A percentile compares a stretch with the other conserved stretches of the same genome.
phyloP scores from a whole-genome alignment of 2,888 invertebrate genomes.

The Heteropelma amictum region DNA sequence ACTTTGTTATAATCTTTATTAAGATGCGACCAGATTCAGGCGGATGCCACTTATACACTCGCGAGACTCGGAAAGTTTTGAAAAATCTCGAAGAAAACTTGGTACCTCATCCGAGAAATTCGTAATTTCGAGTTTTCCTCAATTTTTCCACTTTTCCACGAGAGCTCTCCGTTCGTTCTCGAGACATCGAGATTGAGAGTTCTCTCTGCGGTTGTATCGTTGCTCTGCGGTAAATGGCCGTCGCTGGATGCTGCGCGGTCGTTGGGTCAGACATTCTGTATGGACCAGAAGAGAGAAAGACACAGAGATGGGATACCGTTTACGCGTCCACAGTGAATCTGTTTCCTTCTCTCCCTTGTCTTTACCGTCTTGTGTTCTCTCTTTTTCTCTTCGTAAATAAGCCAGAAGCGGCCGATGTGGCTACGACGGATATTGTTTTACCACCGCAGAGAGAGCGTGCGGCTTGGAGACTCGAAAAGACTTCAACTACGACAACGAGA shows the following conservation, averaged over 20 bases:
- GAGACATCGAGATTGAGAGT: slow-evolving; percentile 3
- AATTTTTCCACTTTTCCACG: slow-evolving; percentile 20
- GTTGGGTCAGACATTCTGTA: slow-evolving; percentile 14
- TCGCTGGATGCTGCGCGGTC: slow-evolving; percentile 16
- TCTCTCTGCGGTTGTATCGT: not conserved
- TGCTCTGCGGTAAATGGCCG: slow-evolving; percentile 35
- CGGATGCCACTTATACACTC: not conserved
- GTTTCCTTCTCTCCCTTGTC: not conserved
- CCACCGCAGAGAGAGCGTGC: slow-evolving; percentile 11
- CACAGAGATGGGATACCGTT: slow-evolving; percentile 6
- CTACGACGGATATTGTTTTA: slow-evolving; percentile 44
- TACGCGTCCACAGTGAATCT: slow-evolving; percentile 1
- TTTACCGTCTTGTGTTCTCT: not conserved
- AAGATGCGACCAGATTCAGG: too few species aligned
- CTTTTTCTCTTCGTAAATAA: slow-evolving; percentile 40
- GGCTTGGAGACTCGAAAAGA: not conserved
- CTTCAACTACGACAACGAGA: slow-evolving; percentile 14
- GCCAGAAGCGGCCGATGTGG: slow-evolving; percentile 31
- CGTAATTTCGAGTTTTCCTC: slow-evolving; percentile 10
- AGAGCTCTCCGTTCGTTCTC: slow-evolving; percentile 9
- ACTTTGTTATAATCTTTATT: too few species aligned
- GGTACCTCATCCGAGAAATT: not conserved
- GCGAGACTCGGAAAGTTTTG: not conserved
- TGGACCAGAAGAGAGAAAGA: slow-evolving; percentile 13
- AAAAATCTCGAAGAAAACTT: slow-evolving; percentile 16